These are phyloP conservation scores for Thysanoteuthis rhombus DNA, from an alignment of 2,888 invertebrate genomes.

Conservation along the genomic window DNA sequence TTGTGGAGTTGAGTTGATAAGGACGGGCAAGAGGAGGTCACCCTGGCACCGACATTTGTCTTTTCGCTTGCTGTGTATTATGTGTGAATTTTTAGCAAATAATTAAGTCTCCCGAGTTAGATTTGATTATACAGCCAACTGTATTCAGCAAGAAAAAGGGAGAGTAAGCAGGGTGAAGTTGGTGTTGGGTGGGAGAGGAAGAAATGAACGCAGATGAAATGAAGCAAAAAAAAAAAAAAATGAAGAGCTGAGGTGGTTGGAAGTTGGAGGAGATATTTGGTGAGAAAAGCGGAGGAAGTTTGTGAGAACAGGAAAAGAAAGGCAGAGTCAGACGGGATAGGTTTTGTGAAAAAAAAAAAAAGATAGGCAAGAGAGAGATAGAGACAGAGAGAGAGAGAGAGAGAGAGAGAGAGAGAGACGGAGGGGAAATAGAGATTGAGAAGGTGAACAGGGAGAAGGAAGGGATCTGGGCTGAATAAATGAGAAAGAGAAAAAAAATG, in stretches of 20 bases:
- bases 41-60: not conserved
- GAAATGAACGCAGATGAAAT: not conserved
- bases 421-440: not conserved
- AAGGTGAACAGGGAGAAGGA: not conserved
- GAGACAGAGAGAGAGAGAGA: not conserved
- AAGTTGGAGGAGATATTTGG: not conserved
- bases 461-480: not conserved
- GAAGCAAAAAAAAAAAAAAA: not conserved
- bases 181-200: not conserved
- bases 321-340: not conserved
- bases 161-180: not conserved
- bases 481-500: not conserved
- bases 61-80: not conserved
- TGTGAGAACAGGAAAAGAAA: not conserved
- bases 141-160: not conserved
- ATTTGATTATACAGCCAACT: conserved; percentile 12
- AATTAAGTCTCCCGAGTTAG: not conserved
- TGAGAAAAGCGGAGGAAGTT: not conserved
- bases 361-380: not conserved
- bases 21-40: not conserved
- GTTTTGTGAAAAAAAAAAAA: not conserved
- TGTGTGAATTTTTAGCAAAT: conserved; percentile 12
- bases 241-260: not conserved
- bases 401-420: not conserved
- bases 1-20: not conserved